phyloP scores from a whole-genome alignment of 2,888 invertebrate genomes.

The Drosophila nigricruria region DNA sequence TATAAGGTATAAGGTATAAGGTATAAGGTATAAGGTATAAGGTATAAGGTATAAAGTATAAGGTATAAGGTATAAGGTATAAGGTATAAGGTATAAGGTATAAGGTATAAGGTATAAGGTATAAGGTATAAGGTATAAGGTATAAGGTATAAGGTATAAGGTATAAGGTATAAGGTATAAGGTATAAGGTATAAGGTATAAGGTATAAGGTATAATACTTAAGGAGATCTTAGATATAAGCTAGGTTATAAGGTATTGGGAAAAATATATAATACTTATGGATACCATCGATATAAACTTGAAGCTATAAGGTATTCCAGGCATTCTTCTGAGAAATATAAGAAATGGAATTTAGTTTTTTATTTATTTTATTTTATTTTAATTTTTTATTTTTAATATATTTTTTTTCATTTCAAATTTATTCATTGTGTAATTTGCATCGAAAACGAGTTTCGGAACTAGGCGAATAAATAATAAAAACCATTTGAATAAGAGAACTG shows the following conservation, averaged over 20 bases:
- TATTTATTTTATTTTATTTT: too few species aligned
- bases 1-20: background rate
- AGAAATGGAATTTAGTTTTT: too few species aligned
- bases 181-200: background rate
- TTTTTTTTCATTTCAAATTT: background rate
- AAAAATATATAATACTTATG: too few species aligned
- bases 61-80: background rate
- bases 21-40: background rate
- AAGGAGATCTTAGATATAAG: background rate
- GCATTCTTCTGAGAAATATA: background rate
- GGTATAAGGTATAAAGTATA: background rate
- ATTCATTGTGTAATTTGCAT: slow-evolving; percentile 5
- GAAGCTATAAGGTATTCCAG: background rate
- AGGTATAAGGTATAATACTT: background rate
- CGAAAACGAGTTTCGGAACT: background rate
- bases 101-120: background rate
- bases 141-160: background rate
- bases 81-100: background rate
- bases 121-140: background rate
- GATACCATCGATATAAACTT: background rate
- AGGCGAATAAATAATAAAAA: background rate
- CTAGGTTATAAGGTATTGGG: background rate
- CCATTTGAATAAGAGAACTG: background rate
- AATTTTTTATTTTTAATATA: background rate
- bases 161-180: background rate